A percentile compares a stretch with the other conserved stretches of the same genome.
These are phyloP conservation scores for Mobula birostris DNA, from an alignment of 2,113 vertebrate species.

Conservation along the genomic window DNA sequence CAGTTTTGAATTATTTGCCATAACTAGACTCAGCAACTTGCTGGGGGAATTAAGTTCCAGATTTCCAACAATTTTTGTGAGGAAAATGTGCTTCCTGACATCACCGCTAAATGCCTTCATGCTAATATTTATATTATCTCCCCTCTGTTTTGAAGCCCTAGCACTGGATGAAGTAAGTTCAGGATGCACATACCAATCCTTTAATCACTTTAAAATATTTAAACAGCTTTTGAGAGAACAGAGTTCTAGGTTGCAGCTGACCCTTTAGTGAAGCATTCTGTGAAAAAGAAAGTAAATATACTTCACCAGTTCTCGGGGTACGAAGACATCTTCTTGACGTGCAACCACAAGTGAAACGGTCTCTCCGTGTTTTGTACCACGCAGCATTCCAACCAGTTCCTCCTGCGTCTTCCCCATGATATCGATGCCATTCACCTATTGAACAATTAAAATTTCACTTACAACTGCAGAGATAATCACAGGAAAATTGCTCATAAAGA, in stretches of 20 bases:
- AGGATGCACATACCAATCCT: too few species aligned
- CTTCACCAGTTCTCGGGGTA: constrained; percentile 87
- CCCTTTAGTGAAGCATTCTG: too few species aligned
- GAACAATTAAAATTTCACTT: not conserved
- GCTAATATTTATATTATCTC: too few species aligned
- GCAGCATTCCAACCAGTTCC: constrained; percentile 84
- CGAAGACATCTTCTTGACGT: constrained; percentile 81
- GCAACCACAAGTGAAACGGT: constrained; percentile 72
- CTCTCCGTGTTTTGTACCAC: constrained; percentile 88
- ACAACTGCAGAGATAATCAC: not conserved
- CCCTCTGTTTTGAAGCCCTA: too few species aligned
- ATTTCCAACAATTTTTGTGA: not conserved
- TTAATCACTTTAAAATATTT: too few species aligned
- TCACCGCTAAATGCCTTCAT: too few species aligned
- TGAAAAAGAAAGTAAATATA: not conserved
- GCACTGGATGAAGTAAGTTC: too few species aligned
- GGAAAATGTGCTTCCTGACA: too few species aligned
- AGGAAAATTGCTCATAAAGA: not conserved
- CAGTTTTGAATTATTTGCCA: not conserved
- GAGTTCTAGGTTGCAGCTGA: not conserved
- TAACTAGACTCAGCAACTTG: not conserved
- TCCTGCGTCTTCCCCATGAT: constrained; percentile 81
- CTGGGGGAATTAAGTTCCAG: not conserved
- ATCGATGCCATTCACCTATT: constrained; percentile 84
- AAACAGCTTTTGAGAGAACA: not conserved